Conservation (phyloP, 2,113 vertebrate species). For the Ctenomys sociabilis region DNA sequence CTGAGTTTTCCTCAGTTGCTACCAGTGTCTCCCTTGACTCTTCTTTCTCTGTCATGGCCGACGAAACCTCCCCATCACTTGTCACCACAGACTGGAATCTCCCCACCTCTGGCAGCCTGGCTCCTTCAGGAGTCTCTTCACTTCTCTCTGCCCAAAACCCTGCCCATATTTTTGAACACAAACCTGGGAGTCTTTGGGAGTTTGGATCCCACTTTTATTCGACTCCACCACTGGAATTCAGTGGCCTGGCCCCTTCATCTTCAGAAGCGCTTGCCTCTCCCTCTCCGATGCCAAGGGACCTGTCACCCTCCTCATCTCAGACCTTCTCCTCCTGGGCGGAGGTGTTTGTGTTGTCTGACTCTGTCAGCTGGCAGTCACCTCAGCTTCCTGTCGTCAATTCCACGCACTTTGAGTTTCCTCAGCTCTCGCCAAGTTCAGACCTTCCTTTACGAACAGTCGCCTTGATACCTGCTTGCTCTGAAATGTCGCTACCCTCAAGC, state of each 20-base stretch:
- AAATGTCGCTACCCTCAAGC: neutral
- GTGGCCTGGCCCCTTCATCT: slow-evolving; percentile 27
- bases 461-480: slow-evolving; percentile 42
- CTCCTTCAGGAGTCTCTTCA: slow-evolving; percentile 64
- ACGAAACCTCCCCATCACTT: fast-evolving
- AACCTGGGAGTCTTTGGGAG: slow-evolving; percentile 54
- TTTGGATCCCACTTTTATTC: slow-evolving; percentile 70
- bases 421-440: slow-evolving; percentile 70
- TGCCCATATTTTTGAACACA: neutral
- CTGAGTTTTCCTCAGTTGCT: neutral
- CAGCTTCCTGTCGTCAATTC: slow-evolving; percentile 26
- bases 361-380: slow-evolving; percentile 51
- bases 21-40: slow-evolving; percentile 5
- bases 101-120: slow-evolving; percentile 33
- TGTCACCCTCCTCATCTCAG: slow-evolving; percentile 73
- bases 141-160: slow-evolving; percentile 42
- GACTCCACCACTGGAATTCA: slow-evolving; percentile 59
- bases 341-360: slow-evolving; percentile 13
- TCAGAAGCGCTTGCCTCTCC: neutral
- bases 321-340: slow-evolving; percentile 45
- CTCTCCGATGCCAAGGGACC: slow-evolving; percentile 48
- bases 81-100: neutral
- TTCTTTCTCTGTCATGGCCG: neutral
- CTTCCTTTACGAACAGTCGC: slow-evolving; percentile 42
- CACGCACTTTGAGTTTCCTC: neutral